These are phyloP conservation scores for Lepidocyrtinus sp. DNA, from an alignment of 2,888 invertebrate genomes.

Conservation along the genomic window DNA sequence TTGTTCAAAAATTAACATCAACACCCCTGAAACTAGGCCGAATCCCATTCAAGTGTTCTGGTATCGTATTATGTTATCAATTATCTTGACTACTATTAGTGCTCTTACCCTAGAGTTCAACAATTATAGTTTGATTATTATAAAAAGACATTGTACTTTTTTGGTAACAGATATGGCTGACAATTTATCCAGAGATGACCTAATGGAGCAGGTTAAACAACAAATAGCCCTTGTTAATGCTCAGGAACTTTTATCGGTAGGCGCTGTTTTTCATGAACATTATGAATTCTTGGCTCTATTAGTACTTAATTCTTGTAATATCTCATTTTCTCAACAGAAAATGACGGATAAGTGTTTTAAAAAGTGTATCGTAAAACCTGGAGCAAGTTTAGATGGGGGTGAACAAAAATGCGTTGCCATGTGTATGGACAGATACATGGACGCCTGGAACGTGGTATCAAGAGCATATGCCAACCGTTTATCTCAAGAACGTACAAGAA, in stretches of 20 bases:
- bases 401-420: slow-evolving; percentile 94
- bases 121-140: no score
- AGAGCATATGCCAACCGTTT: slow-evolving; percentile 89
- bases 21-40: no score
- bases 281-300: background rate
- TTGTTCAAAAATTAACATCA: no score
- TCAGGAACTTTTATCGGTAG: slow-evolving; percentile 90
- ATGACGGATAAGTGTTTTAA: slow-evolving; percentile 98
- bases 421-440: slow-evolving; percentile 98
- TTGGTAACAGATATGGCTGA: slow-evolving; percentile 47
- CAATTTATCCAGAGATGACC: slow-evolving; percentile 80
- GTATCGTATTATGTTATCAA: no score
- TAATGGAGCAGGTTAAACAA: slow-evolving; percentile 96
- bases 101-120: no score
- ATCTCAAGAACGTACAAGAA: slow-evolving; percentile 79
- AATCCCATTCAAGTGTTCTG: no score
- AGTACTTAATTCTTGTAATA: background rate
- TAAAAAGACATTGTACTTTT: background rate
- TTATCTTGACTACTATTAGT: no score
- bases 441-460: slow-evolving; percentile 94
- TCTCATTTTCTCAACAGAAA: slow-evolving; percentile 78
- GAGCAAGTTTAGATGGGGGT: slow-evolving; percentile 75
- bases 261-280: slow-evolving; percentile 69
- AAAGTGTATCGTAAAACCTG: slow-evolving; percentile 93
- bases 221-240: slow-evolving; percentile 95